A percentile compares a stretch with the other conserved stretches of the same genome.
phyloP scores from a whole-genome alignment of 1,140 invertebrate genomes.

The Diploscapter pachys region DNA sequence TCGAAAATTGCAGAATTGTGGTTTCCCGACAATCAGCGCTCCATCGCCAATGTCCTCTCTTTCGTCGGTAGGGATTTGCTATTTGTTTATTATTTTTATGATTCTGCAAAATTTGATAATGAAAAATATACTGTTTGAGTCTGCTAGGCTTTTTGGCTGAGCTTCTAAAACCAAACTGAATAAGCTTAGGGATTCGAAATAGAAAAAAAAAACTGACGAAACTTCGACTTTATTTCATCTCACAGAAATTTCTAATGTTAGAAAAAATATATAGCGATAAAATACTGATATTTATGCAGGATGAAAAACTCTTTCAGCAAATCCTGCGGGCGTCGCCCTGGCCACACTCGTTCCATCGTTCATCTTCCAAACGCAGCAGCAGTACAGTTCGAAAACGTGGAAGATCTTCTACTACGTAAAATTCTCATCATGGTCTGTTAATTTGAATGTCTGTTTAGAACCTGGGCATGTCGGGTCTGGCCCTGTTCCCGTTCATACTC shows the following conservation, averaged over 20 bases:
- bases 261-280: neutral
- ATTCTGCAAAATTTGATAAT: neutral
- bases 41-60: conserved; percentile 52
- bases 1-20: conserved; percentile 57
- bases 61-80: conserved; percentile 39
- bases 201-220: conserved; percentile 24
- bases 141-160: no score
- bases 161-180: no score
- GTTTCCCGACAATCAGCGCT: conserved; percentile 52
- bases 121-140: conserved; percentile 6
- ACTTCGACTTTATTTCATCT: conserved; percentile 1
- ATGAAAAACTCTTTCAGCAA: conserved; percentile 40
- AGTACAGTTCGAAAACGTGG: conserved; percentile 39
- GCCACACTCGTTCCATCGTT: conserved; percentile 52
- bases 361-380: conserved; percentile 36
- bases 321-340: conserved; percentile 54
- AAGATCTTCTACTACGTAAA: conserved; percentile 22
- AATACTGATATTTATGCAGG: no score
- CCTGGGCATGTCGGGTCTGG: conserved; percentile 9
- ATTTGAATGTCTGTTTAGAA: conserved; percentile 12
- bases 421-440: neutral
- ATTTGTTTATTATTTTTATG: neutral
- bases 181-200: conserved; percentile 11
- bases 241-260: neutral
- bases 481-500: neutral